Conservation (phyloP, 92 coral and sea anemone genomes). For the Paramuricea clavata region DNA sequence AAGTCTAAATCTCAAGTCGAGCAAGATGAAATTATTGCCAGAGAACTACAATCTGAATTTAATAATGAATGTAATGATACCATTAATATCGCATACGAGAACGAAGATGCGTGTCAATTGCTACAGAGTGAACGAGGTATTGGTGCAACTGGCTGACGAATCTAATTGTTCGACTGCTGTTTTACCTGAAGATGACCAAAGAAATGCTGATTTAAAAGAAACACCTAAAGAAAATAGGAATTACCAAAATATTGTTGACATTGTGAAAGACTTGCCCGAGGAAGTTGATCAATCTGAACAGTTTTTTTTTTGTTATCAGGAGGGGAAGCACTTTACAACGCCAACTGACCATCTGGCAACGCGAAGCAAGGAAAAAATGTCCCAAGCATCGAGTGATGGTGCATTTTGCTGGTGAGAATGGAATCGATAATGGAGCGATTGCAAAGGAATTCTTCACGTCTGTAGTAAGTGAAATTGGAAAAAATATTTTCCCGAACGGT, state of each 20-base stretch:
- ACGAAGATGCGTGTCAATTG: neutral
- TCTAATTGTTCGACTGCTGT: neutral
- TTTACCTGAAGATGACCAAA: neutral
- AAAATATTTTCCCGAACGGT: slow-evolving; percentile 62
- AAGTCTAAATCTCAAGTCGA: slow-evolving; percentile 40
- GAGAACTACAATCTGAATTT: slow-evolving; percentile 45
- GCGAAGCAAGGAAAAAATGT: slow-evolving; percentile 57
- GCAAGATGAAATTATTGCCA: slow-evolving; percentile 61
- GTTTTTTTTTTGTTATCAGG: slow-evolving; percentile 69
- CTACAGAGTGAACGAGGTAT: neutral
- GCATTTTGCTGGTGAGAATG: slow-evolving; percentile 73
- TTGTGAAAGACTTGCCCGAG: neutral
- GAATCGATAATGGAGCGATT: slow-evolving; percentile 75
- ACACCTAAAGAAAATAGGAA: neutral
- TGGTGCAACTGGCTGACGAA: neutral
- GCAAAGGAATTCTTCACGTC: slow-evolving; percentile 67
- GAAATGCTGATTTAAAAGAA: neutral
- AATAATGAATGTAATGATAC: slow-evolving; percentile 22
- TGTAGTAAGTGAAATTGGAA: slow-evolving; percentile 55
- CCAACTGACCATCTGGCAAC: slow-evolving; percentile 63
- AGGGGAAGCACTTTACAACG: slow-evolving; percentile 67
- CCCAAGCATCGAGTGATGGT: slow-evolving; percentile 66
- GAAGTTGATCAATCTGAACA: slow-evolving; percentile 43
- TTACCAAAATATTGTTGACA: neutral
- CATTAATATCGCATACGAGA: neutral